phyloP scores from a whole-genome alignment of 2,888 invertebrate species.

The Fragum sueziense region DNA sequence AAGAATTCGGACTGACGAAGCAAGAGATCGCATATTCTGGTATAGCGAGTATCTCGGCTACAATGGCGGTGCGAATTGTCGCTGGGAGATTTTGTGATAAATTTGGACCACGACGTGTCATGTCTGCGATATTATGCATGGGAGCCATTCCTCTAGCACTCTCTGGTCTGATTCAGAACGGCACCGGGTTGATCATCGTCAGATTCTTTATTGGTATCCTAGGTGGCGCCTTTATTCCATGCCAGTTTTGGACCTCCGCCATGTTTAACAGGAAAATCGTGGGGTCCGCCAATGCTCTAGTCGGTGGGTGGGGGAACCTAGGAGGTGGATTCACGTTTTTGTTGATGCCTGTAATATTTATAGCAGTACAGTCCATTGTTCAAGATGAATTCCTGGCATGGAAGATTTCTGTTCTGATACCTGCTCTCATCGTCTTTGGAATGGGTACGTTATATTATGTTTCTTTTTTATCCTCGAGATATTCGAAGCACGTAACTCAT shows the following conservation, averaged over 20 bases:
- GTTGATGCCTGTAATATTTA: conserved; percentile 39
- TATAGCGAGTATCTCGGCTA: conserved; percentile 30
- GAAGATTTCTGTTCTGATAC: conserved; percentile 39
- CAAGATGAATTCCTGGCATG: conserved; percentile 32
- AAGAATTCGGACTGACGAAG: conserved; percentile 11
- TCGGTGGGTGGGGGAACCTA: conserved; percentile 45
- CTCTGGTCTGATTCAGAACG: conserved; percentile 26
- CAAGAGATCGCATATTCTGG: conserved; percentile 36
- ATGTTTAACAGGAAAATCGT: conserved; percentile 50
- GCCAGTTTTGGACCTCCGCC: conserved; percentile 47
- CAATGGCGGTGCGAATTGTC: conserved; percentile 19
- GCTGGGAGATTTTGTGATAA: conserved; percentile 31
- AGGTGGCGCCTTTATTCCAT: conserved; percentile 42
- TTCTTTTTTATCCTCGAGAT: not conserved
- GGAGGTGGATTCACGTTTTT: conserved; percentile 43
- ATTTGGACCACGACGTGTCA: conserved; percentile 40
- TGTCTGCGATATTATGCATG: conserved; percentile 35
- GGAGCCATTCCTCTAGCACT: conserved; percentile 44
- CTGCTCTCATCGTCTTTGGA: conserved; percentile 19
- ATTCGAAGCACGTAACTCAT: too few species aligned
- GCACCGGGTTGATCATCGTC: conserved; percentile 11
- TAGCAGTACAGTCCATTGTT: conserved; percentile 16
- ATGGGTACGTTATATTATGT: conserved; percentile 19
- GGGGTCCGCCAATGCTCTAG: conserved; percentile 44
- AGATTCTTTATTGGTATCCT: conserved; percentile 35